Conservation (phyloP, 2,797 vertebrate species). For the Acipenser transmontanus region DNA sequence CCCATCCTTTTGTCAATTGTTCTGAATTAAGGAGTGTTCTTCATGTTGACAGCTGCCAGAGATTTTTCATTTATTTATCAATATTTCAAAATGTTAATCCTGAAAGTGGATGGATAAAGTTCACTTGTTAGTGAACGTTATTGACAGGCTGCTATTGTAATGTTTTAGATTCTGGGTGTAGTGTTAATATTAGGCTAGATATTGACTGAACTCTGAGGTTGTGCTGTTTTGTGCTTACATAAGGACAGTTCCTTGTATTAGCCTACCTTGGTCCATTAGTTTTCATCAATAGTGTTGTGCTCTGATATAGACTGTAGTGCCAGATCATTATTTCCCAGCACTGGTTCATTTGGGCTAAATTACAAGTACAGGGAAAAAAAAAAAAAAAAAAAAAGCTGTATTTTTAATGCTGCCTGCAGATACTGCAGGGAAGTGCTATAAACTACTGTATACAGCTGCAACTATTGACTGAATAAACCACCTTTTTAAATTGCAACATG, state of each 20-base stretch:
- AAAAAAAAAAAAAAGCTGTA: no score
- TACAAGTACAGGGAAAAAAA: no score
- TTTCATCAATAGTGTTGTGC: background rate
- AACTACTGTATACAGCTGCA: no score
- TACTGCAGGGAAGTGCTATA: no score
- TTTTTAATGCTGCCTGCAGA: no score
- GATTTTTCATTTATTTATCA: background rate
- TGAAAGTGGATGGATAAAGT: conserved; percentile 7
- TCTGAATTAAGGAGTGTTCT: conserved; percentile 16
- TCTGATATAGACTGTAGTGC: background rate
- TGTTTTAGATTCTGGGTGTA: conserved; percentile 27
- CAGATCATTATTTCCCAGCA: background rate
- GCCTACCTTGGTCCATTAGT: background rate
- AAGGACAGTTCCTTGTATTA: background rate
- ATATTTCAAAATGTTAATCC: conserved; percentile 29
- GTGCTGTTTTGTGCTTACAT: background rate
- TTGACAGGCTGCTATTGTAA: conserved; percentile 35
- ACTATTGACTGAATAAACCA: no score
- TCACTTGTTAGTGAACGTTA: conserved; percentile 22
- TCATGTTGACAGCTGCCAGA: background rate
- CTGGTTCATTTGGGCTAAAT: no score
- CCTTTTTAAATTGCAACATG: no score
- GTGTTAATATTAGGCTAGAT: conserved; percentile 35
- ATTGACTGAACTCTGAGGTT: conserved; percentile 35
- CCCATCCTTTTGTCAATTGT: conserved; percentile 6